Evolutionary conservation across 1,140 invertebrate species (phyloP), one percentile per base, ranked within the genome.

Genomic region (Laodelphax striatellus): DNA sequence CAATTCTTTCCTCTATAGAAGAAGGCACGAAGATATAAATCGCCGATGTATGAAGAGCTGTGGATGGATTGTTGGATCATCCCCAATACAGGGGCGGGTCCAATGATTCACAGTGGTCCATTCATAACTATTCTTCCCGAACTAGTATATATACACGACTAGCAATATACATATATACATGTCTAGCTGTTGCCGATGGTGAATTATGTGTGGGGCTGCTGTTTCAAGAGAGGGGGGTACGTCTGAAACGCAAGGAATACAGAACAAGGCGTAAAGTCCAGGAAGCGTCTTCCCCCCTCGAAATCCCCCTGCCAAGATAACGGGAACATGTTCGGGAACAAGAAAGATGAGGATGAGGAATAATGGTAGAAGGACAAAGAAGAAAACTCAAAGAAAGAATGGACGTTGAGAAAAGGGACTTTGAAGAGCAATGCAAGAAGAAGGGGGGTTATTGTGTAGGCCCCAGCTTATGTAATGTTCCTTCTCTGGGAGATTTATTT

Each of bases 381-480:
- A 50, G 46, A 50, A 22, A 14, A 50, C 6, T 10, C 1, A 13
- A 50, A 14, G 46, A 50, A 50, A 19, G 46, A 50, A 50, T 50
- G 46, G 21, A 50, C 21, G 46, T 19, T 19, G 46, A 11, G 21
- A 50, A 22, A 6, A 50, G 21, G 46, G 46, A 50, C 16, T 19
- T 19, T 19, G 46, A 50, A 50, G 46, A 50, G 16, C 16, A 22
- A 50, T 50, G 46, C 46, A 22, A 50, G 46, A 19, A 22, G 46
- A 14, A 14, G n/a, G 21, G 21, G 46, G 46, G 46, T 50, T 50
- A 50, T 50, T 50, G 46, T 50, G 21, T 50, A 50, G 46, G 46
- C 16, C 46, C 21, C 46, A 50, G 46, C 46, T 50, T 50, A 50
- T 50, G 46, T 50, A 50, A 50, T 50, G 46, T 50, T 50, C 46